These are phyloP conservation scores for Ochropleura plecta DNA, from an alignment of 2,888 invertebrate species.

Conservation along the genomic window DNA sequence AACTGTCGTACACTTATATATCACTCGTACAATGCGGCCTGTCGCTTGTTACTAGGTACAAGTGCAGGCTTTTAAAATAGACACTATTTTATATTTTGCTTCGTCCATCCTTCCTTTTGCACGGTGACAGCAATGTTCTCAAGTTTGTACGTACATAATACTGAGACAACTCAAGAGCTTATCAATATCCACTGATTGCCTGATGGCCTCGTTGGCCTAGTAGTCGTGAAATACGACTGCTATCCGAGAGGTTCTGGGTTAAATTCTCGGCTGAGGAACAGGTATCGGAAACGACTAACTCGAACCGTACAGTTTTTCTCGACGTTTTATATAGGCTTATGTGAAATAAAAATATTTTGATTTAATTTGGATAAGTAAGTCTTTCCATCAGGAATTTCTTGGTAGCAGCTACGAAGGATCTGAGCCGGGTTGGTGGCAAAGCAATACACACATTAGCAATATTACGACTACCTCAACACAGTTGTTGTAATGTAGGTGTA, in stretches of 20 bases:
- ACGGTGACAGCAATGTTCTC: not conserved
- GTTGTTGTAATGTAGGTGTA: no score
- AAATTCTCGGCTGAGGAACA: no score
- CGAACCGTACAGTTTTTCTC: no score
- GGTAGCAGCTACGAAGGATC: not conserved
- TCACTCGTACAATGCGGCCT: not conserved
- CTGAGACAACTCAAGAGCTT: not conserved
- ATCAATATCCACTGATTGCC: not conserved
- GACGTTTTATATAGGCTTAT: no score
- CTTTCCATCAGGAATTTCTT: not conserved
- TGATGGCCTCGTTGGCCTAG: not conserved
- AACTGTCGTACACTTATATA: conserved; percentile 14
- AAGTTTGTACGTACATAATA: not conserved
- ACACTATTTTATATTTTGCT: not conserved
- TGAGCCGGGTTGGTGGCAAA: not conserved
- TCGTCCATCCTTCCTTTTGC: no score
- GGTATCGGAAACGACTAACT: no score
- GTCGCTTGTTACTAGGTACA: not conserved
- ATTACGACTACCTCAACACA: no score
- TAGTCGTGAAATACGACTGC: not conserved
- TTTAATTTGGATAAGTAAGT: not conserved
- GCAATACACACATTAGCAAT: no score
- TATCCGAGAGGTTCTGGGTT: not conserved
- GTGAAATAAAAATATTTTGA: no score
- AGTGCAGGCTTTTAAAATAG: not conserved